A percentile compares a stretch with the other conserved stretches of the same genome.
phyloP scores from a whole-genome alignment of 2,888 invertebrate species.

The Zelleria hepariella region DNA sequence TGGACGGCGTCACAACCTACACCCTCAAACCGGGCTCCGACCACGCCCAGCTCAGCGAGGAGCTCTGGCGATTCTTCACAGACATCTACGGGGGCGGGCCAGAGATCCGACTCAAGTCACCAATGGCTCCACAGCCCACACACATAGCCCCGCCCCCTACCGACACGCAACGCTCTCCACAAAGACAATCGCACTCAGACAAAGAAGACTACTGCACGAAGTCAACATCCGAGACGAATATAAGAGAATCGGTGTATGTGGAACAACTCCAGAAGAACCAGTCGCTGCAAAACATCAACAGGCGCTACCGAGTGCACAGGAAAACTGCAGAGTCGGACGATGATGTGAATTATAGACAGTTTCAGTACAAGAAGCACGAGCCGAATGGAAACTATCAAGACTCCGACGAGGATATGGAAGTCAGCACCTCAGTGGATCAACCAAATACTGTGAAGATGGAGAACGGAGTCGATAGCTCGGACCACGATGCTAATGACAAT shows the following conservation, averaged over 20 bases:
- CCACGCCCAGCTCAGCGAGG: conserved; percentile 86
- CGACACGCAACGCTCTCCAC: conserved; percentile 10
- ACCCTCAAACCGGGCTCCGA: conserved; percentile 67
- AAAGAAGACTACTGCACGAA: conserved; percentile 57
- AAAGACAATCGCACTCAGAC: conserved; percentile 53
- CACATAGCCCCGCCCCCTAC: conserved; percentile 1
- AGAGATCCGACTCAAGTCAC: conserved; percentile 72
- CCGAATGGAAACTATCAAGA: conserved; percentile 49
- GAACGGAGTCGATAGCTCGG: conserved; percentile 53
- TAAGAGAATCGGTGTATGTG: conserved; percentile 37
- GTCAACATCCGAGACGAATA: conserved; percentile 50
- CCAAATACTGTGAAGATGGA: conserved; percentile 39
- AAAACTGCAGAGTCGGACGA: conserved; percentile 46
- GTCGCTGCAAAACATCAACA: conserved; percentile 56
- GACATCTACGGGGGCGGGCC: conserved; percentile 93
- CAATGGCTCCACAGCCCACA: conserved; percentile 14
- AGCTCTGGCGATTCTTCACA: conserved; percentile 89
- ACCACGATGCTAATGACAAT: conserved; percentile 54
- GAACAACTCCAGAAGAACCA: conserved; percentile 55
- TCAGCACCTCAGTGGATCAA: conserved; percentile 24
- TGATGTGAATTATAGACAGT: conserved; percentile 39
- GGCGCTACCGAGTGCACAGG: conserved; percentile 30
- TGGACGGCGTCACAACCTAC: conserved; percentile 45
- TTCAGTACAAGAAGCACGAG: conserved; percentile 39
- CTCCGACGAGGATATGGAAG: conserved; percentile 49